Conservation (phyloP, 2,888 invertebrate species). For the Nomada hirtipes region DNA sequence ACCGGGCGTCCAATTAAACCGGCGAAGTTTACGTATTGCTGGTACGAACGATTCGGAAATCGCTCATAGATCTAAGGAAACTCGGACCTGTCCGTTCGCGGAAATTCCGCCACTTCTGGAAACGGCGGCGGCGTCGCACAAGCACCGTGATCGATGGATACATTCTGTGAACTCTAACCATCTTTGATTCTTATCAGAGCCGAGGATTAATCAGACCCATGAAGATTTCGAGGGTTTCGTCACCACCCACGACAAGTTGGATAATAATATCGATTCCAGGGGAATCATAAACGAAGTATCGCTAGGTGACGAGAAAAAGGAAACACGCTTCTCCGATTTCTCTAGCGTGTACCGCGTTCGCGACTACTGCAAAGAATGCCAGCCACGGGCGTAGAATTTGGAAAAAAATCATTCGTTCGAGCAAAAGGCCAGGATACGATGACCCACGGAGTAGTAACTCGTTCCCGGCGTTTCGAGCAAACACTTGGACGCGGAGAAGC, state of each 20-base stretch:
- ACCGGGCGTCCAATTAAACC: constrained; percentile 68
- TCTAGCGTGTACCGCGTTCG: constrained; percentile 1
- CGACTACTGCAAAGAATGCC: constrained; percentile 49
- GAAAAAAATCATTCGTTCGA: constrained; percentile 38
- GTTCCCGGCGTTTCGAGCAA: constrained; percentile 32
- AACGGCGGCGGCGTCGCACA: background rate
- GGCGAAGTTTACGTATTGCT: constrained; percentile 64
- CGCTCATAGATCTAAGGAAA: constrained; percentile 57
- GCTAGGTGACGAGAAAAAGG: constrained; percentile 31
- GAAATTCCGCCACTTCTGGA: constrained; percentile 16
- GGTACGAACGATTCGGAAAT: constrained; percentile 59
- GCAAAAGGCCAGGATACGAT: background rate
- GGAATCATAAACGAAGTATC: too few relatives aligned
- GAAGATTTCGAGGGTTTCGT: too few relatives aligned
- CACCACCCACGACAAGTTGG: too few relatives aligned
- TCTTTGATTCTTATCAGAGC: constrained; percentile 24
- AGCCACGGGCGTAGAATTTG: constrained; percentile 16
- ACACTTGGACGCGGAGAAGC: constrained; percentile 42
- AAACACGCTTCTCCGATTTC: background rate
- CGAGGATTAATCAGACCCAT: too few relatives aligned
- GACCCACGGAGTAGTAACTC: background rate
- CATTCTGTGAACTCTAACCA: constrained; percentile 20
- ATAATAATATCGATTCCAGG: too few relatives aligned
- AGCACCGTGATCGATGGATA: constrained; percentile 48
- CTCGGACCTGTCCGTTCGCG: background rate